Percentiles rank a stretch among this genome's conserved stretches.
Evolutionary conservation across 1,140 invertebrate genomes (phyloP).

Genomic region (Myzus persicae): DNA sequence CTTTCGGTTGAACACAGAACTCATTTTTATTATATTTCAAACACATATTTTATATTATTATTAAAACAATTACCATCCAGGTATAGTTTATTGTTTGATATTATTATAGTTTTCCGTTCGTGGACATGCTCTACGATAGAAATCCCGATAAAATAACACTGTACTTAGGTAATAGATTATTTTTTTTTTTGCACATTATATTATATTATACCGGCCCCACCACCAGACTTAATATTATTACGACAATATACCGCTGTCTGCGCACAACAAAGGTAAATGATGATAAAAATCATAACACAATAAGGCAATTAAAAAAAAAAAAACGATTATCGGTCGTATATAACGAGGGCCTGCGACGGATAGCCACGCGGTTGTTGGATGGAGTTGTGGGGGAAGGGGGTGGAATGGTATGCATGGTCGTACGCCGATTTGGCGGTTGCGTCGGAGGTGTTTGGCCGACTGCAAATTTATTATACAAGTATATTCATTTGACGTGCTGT

Average conservation of each 20-base stretch:
- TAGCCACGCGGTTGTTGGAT: background rate
- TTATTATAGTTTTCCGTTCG: background rate
- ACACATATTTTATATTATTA: background rate
- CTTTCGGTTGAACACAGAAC: background rate
- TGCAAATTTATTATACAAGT: constrained; percentile 33
- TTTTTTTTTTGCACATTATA: background rate
- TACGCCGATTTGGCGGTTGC: background rate
- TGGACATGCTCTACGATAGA: background rate
- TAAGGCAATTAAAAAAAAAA: background rate
- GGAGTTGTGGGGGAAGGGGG: too few relatives aligned
- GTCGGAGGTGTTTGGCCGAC: background rate
- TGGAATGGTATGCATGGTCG: too few relatives aligned
- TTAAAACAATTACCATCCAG: background rate
- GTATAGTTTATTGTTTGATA: background rate
- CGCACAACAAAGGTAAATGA: background rate
- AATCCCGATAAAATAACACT: background rate
- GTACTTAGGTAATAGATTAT: background rate
- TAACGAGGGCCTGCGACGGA: background rate
- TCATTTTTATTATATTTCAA: background rate
- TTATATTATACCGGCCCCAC: background rate
- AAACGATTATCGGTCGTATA: background rate
- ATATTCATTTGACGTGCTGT: constrained; percentile 44
- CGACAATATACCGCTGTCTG: background rate
- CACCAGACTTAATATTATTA: background rate
- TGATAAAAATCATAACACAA: background rate